Conservation (phyloP, 2,888 invertebrate genomes). For the Ectropis crepuscularia region DNA sequence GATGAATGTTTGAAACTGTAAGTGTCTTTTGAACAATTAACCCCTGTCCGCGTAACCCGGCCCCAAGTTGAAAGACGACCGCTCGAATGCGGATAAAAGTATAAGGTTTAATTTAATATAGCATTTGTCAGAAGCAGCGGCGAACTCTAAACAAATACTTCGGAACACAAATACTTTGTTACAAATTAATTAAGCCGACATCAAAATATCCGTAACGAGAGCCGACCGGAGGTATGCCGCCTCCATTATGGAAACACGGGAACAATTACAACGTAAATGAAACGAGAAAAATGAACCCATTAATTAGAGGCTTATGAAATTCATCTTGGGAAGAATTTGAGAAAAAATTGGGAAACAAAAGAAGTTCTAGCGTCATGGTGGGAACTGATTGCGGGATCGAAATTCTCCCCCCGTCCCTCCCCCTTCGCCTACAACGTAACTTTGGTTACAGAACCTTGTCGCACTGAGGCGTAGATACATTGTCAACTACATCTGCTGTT, state of each 20-base stretch:
- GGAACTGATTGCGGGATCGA: conserved; percentile 25
- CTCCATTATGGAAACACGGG: conserved; percentile 22
- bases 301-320: conserved; percentile 44
- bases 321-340: conserved; percentile 35
- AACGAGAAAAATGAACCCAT: conserved; percentile 39
- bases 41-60: no score
- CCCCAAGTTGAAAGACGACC: neutral
- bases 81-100: neutral
- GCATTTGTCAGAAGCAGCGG: neutral
- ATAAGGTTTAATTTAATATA: conserved; percentile 6
- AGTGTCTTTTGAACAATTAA: no score
- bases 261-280: conserved; percentile 18
- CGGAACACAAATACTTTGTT: conserved; percentile 12
- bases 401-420: conserved; percentile 21
- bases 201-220: conserved; percentile 22
- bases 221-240: conserved; percentile 1
- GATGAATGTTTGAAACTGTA: no score
- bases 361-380: conserved; percentile 25
- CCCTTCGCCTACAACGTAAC: neutral
- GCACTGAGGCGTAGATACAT: no score
- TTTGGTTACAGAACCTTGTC: no score
- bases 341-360: conserved; percentile 18
- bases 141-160: conserved; percentile 8
- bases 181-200: conserved; percentile 26
- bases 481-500: no score